Percentiles rank a stretch among this genome's conserved stretches.
Conservation (phyloP, 2,113 vertebrate species). For the Dicerorhinus sumatrensis region DNA sequence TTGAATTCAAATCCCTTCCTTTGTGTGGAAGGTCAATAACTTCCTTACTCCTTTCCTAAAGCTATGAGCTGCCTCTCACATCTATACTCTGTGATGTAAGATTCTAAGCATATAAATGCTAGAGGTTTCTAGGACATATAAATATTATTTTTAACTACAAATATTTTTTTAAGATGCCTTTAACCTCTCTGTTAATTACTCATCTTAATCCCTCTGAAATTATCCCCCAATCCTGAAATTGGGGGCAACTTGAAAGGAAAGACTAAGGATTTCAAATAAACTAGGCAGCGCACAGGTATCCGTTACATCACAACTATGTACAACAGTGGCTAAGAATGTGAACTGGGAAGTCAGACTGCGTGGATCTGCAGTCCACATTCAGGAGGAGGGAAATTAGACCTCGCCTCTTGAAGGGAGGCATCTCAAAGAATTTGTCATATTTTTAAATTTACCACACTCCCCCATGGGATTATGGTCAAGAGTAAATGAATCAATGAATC, state of each 20-base stretch:
- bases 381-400: not conserved
- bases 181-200: not conserved
- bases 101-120: not conserved
- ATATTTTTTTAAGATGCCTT: not conserved
- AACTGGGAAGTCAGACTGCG: not conserved
- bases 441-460: not conserved
- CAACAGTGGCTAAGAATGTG: not conserved
- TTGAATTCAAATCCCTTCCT: not conserved
- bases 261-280: not conserved
- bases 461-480: not conserved
- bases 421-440: not conserved
- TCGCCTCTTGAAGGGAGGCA: not conserved
- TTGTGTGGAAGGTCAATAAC: not conserved
- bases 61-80: not conserved
- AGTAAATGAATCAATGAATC: not conserved
- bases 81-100: not conserved
- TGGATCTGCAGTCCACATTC: not conserved
- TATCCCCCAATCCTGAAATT: not conserved
- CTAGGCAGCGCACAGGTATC: not conserved
- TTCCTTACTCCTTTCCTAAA: not conserved
- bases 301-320: fast-evolving
- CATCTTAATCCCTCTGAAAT: not conserved
- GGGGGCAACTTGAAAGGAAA: not conserved
- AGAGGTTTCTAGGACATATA: not conserved
- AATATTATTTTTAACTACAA: slow-evolving; percentile 6